A percentile compares a stretch with the other conserved stretches of the same genome.
Conservation (phyloP, 2,888 invertebrate genomes). For the Petrolisthes cinctipes region DNA sequence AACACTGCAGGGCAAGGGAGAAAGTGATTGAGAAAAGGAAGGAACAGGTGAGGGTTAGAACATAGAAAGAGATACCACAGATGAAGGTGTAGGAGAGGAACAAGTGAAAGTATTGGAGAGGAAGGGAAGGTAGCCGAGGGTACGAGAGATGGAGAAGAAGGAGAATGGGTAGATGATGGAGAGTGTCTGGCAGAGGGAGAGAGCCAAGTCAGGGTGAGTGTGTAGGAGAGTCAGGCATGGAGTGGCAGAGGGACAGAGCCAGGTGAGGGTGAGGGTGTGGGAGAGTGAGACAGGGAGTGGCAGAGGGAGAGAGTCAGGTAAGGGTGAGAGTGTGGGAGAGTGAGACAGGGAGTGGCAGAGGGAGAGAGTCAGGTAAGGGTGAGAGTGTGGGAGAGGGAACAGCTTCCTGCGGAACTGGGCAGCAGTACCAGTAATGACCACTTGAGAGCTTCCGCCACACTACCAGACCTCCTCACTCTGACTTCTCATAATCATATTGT, state of each 20-base stretch:
- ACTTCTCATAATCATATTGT: background rate
- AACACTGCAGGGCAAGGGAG: background rate
- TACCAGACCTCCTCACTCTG: background rate
- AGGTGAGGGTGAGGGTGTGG: background rate
- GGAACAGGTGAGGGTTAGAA: background rate
- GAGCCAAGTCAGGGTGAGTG: background rate
- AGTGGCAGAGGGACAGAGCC: background rate
- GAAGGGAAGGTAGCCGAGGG: background rate
- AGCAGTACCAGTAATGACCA: conserved; percentile 3
- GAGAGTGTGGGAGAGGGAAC: conserved; percentile 20
- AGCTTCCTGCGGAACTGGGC: conserved; percentile 24
- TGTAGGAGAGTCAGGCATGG: background rate
- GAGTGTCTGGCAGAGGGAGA: background rate
- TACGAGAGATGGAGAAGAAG: background rate
- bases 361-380: background rate
- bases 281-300: background rate
- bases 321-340: conserved; percentile 1
- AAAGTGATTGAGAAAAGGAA: conserved; percentile 10
- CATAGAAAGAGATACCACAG: background rate
- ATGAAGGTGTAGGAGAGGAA: background rate
- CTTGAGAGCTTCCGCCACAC: background rate
- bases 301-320: background rate
- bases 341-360: background rate
- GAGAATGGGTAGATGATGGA: background rate
- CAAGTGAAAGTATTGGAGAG: background rate